Evolutionary conservation across 2,113 vertebrate genomes (phyloP).

Genomic region (Arenaria interpres): DNA sequence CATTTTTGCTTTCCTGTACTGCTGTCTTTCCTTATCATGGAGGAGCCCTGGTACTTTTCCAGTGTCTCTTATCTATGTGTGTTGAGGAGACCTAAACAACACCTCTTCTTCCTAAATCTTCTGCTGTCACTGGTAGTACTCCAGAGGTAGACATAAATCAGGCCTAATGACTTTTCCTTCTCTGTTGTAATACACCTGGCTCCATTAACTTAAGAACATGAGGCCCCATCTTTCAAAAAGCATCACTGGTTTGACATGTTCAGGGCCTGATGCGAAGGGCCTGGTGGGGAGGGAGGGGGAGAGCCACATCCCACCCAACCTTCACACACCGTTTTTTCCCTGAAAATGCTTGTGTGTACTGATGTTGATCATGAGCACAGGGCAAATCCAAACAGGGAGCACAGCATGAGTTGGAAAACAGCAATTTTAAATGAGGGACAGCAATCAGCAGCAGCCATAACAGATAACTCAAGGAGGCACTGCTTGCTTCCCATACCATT

Average conservation of each 20-base stretch:
- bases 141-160: not conserved
- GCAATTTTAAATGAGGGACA: not conserved
- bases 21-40: not conserved
- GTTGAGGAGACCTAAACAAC: not conserved
- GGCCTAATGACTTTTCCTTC: not conserved
- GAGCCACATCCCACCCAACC: not conserved
- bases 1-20: not conserved
- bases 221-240: not conserved
- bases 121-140: not conserved
- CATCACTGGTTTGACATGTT: accelerated
- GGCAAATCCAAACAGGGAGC: not conserved
- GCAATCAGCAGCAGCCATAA: not conserved
- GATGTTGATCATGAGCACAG: not conserved
- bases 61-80: not conserved
- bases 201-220: not conserved
- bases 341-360: not conserved
- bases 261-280: not conserved
- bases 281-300: not conserved
- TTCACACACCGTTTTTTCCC: not conserved
- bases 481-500: not conserved
- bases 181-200: not conserved
- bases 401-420: not conserved
- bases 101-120: not conserved
- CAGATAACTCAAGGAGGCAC: not conserved
- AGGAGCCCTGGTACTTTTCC: not conserved